Evolutionary conservation across 53 echinoderm and acorn worm species (phyloP), one percentile per base, ranked within the genome.

Genomic region (Glandiceps talaboti): DNA sequence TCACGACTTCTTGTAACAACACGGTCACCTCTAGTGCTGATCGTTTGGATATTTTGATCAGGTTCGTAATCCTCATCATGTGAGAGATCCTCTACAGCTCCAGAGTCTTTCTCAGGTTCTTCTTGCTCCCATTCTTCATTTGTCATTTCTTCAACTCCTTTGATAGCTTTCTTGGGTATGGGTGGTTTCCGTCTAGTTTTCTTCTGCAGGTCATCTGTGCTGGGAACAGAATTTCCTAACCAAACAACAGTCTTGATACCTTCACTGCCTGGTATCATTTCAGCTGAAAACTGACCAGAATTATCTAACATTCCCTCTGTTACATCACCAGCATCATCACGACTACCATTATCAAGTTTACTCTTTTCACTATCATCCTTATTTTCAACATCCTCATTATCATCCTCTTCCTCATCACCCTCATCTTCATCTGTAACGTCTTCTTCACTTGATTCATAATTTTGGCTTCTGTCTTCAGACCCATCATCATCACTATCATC

Each of bases 11-110:
- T 85, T 76, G 75, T 89, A 82, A 28, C 79, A 32, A 1, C 79
- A 20, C 20, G 85, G 33, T 29, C 82, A 85, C 30, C 82, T 85
- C 74, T 89, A 82, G 33, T 85, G 82, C 73, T 74, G 83, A 30
- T 80, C 83, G 27, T 75, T 77, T 77, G 80, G 83, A 25, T 73
- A 76, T 20, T 45, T 45, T 20, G 6, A 20, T 20, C 64, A 45
- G 64, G 64, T 12, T 45, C 64, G 20, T 45, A 45, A 20, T 45
- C 64, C 33, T 87, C 87, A 27, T 73, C 80, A 14, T 6, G 33
- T 33, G 28, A 26, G 0, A 45, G 0, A 1, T 28, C 73, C 6
- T 29, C n/a, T 76, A 82, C 73, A 0, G 74, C n/a, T 33, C 33
- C 73, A 0, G 74, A 33, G 0, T 10, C 32, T 27, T 31, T 20